These are phyloP conservation scores for Sphecodes monilicornis DNA, from an alignment of 2,888 invertebrate genomes.

Conservation along the genomic window DNA sequence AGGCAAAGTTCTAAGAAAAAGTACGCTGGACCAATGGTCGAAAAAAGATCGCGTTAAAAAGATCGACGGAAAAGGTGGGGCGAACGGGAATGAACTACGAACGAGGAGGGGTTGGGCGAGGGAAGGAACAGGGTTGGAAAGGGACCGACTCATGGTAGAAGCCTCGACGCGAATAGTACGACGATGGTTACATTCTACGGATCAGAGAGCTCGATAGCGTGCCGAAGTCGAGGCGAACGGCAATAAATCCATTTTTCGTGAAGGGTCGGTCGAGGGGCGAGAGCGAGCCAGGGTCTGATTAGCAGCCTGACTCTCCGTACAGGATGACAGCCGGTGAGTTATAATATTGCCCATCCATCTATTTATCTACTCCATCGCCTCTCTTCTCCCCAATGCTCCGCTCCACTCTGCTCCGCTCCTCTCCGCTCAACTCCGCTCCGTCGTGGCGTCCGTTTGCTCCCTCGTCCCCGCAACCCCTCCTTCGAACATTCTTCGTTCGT, in stretches of 20 bases:
- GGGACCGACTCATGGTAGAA: constrained; percentile 61
- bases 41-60: not conserved
- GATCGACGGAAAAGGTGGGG: constrained; percentile 1
- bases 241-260: constrained; percentile 85
- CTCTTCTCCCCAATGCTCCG: constrained; percentile 64
- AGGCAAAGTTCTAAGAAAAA: not conserved
- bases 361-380: constrained; percentile 84
- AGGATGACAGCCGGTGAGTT: constrained; percentile 85
- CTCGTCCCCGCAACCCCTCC: constrained; percentile 18
- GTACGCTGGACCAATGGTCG: not conserved
- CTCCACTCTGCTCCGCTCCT: constrained; percentile 29
- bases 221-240: constrained; percentile 84
- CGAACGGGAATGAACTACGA: constrained; percentile 15
- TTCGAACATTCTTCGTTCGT: not conserved
- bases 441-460: constrained; percentile 60
- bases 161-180: constrained; percentile 76
- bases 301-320: constrained; percentile 85
- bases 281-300: constrained; percentile 84
- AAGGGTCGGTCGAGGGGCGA: constrained; percentile 81
- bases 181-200: constrained; percentile 82
- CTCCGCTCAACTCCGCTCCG: constrained; percentile 55
- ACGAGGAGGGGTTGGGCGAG: constrained; percentile 19
- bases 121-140: constrained; percentile 27
- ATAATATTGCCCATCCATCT: constrained; percentile 85
- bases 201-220: constrained; percentile 85